Evolutionary conservation across 2,797 vertebrate species (phyloP).

Genomic region (Pipistrellus kuhlii): DNA sequence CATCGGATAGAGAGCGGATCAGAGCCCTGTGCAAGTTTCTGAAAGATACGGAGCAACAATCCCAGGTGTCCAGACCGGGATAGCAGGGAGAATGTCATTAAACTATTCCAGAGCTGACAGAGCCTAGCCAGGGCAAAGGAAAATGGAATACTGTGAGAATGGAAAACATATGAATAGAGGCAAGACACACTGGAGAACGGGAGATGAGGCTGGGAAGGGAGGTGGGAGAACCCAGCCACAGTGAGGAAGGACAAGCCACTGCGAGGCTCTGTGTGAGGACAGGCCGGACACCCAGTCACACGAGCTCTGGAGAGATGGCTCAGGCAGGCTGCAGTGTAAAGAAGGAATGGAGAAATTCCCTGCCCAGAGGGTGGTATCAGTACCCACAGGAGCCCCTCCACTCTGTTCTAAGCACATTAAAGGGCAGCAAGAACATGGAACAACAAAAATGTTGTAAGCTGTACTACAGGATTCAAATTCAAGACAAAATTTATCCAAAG

Average conservation of each 20-base stretch:
- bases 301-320: neutral
- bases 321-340: neutral
- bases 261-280: accelerated
- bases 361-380: neutral
- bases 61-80: neutral
- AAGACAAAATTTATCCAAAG: neutral
- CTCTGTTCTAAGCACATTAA: neutral
- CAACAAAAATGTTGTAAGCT: neutral
- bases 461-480: neutral
- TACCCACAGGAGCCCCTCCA: neutral
- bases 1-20: neutral
- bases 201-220: neutral
- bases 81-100: neutral
- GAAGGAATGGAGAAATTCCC: neutral
- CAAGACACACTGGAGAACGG: neutral
- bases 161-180: neutral
- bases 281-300: too few relatives aligned
- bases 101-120: neutral
- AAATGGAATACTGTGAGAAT: too few relatives aligned
- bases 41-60: neutral
- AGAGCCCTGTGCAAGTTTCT: accelerated
- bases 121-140: neutral
- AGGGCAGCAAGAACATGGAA: neutral
- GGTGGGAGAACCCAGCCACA: neutral
- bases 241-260: neutral